Base-by-base conservation (phyloP, 1,140 invertebrate species). In the Frieseomelitta varia region DNA sequence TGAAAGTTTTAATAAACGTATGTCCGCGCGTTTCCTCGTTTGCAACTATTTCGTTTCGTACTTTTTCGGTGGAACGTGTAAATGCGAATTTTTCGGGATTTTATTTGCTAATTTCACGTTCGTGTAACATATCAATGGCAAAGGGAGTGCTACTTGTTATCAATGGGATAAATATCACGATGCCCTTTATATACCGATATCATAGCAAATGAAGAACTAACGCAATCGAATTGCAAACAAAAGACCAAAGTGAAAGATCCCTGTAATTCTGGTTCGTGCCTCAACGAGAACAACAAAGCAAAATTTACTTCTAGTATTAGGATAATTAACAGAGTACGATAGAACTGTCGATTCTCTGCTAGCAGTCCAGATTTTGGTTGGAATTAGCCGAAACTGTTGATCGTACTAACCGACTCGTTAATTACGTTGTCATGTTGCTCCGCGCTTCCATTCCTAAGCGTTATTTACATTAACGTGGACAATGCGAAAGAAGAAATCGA, bases 331-430 rank as follows among this genome's bases (percentile, higher is more conserved):
- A 77, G 8, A 17, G 55, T 56, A 81, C 85, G 87, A 89, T 79
- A 71, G 67, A 6, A 73, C 75, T 51, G 86, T 86, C 88, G 85
- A 91, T 91, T 81, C 68, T 58, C 67, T 67, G 77, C 85, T 58
- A 55, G 69, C 77, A 79, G 85, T 86, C 77, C 84, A 89, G 88
- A 92, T 91, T 92, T 87, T 81, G 89, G 91, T 90, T 91, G 88
- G 88, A 89, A 92, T 92, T 92, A 92, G 90, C 89, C 86, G 63
- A 84, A 85, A 17, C n/a, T 79, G 78, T 80, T 84, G 87, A 91
- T 88, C 73, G 82, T 88, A 90, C 87, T 87, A 91, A 90, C 67
- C 55, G 4, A 61, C 63, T 30, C 73, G 68, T 84, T 79, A 79
- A 79, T 84, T 68, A 72, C 19, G 24, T 8, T 2, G 27, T 15